phyloP scores from a whole-genome alignment of 1,140 invertebrate species.

The Arctopsyche grandis region DNA sequence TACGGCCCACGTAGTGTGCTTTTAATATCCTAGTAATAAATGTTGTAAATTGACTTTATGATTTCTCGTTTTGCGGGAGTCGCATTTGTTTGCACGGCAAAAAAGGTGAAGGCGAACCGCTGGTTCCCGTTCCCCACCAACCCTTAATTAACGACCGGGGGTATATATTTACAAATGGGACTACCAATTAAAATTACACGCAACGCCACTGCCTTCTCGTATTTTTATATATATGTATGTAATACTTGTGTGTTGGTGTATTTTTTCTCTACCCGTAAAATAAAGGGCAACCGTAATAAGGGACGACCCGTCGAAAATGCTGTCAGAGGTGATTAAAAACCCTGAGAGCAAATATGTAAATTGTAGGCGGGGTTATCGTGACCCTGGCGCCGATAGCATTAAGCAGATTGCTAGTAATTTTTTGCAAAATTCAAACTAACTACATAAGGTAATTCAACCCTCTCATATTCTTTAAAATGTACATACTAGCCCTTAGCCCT shows the following conservation, averaged over 20 bases:
- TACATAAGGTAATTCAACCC: no score
- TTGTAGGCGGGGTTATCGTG: no score
- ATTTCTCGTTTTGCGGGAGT: no score
- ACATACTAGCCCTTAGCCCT: no score
- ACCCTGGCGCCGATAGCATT: no score
- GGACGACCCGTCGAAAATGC: not conserved
- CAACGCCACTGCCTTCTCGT: slow-evolving; percentile 19
- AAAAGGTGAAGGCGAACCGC: not conserved
- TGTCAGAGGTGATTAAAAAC: slow-evolving; percentile 14
- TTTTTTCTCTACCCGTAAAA: not conserved
- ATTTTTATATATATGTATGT: not conserved
- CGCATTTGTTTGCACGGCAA: no score
- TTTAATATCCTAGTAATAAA: not conserved
- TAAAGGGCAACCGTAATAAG: not conserved
- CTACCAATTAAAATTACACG: slow-evolving; percentile 46
- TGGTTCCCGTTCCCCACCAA: not conserved
- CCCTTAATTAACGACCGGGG: slow-evolving; percentile 37
- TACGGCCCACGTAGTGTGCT: not conserved
- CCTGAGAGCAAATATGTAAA: not conserved
- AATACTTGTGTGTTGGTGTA: not conserved
- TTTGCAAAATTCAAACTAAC: no score
- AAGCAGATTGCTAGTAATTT: no score
- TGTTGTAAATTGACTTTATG: no score
- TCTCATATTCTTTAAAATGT: no score
- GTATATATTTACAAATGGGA: slow-evolving; percentile 35